phyloP scores from a whole-genome alignment of 2,113 vertebrate genomes.

The Balaeniceps rex region DNA sequence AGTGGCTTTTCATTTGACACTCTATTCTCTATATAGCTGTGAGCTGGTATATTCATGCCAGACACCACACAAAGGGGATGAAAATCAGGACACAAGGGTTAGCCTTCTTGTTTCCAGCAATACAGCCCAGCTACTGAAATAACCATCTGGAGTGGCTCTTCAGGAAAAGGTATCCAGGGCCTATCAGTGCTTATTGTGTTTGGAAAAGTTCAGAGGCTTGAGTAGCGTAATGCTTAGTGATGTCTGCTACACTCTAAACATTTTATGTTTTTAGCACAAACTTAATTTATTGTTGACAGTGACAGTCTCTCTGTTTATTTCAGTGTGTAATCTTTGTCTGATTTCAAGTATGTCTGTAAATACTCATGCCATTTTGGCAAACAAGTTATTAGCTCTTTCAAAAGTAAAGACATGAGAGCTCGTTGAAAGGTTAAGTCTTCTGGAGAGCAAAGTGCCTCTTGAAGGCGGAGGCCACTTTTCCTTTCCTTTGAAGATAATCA shows the following conservation, averaged over 20 bases:
- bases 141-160: not conserved
- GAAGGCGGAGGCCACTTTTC: constrained; percentile 32
- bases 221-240: not conserved
- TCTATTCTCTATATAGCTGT: not conserved
- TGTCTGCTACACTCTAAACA: constrained; percentile 24
- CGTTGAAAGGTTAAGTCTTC: constrained; percentile 54
- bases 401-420: constrained; percentile 31
- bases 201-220: constrained; percentile 30
- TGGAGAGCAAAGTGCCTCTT: constrained; percentile 46
- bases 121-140: not conserved
- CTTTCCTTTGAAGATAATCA: constrained; percentile 61
- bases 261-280: not conserved
- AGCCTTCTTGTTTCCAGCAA: not conserved
- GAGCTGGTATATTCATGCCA: not conserved
- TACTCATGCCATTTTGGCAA: constrained; percentile 39
- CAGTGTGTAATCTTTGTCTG: constrained; percentile 41
- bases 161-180: constrained; percentile 20
- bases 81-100: not conserved
- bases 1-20: not conserved
- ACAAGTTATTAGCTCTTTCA: constrained; percentile 48
- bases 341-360: constrained; percentile 59
- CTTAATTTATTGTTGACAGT: constrained; percentile 40
- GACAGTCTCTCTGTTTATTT: constrained; percentile 37
- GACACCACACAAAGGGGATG: not conserved
- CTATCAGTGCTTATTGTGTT: constrained; percentile 4